Evolutionary conservation across 1,140 invertebrate genomes (phyloP).

Genomic region (Dryas iulia): DNA sequence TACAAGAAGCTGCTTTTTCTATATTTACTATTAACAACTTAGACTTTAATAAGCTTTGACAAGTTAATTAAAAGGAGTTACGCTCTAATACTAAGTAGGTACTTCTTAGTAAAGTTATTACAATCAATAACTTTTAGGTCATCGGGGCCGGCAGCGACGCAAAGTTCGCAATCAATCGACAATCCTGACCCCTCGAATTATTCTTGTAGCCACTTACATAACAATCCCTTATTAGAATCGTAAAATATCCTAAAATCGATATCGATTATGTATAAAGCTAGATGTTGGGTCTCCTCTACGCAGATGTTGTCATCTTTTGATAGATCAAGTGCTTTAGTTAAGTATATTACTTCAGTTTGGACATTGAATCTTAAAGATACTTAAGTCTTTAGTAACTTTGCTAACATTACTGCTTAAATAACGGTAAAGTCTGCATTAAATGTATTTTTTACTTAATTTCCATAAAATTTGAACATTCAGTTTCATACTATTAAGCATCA

Average conservation of each 20-base stretch:
- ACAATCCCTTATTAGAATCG: background rate
- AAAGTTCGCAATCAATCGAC: constrained; percentile 1
- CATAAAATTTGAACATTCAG: too few species aligned
- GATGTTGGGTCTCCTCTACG: background rate
- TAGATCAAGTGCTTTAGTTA: background rate
- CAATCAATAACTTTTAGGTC: background rate
- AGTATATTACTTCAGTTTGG: background rate
- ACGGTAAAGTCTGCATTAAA: too few species aligned
- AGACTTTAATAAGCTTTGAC: too few species aligned
- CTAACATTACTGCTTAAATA: too few species aligned
- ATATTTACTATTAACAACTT: too few species aligned
- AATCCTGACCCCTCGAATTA: background rate
- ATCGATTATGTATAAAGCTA: background rate
- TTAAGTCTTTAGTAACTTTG: too few species aligned
- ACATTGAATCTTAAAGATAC: too few species aligned
- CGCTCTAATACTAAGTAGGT: background rate
- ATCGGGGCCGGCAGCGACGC: background rate
- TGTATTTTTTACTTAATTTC: too few species aligned
- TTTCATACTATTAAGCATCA: too few species aligned
- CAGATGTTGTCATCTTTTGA: background rate
- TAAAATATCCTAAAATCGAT: background rate
- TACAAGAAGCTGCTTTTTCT: too few species aligned
- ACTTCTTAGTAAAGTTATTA: background rate
- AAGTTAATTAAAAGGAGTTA: background rate
- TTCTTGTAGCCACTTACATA: background rate